A percentile compares a stretch with the other conserved stretches of the same genome.
Evolutionary conservation across 2,797 vertebrate genomes (phyloP).

Genomic region (Limosa lapponica): DNA sequence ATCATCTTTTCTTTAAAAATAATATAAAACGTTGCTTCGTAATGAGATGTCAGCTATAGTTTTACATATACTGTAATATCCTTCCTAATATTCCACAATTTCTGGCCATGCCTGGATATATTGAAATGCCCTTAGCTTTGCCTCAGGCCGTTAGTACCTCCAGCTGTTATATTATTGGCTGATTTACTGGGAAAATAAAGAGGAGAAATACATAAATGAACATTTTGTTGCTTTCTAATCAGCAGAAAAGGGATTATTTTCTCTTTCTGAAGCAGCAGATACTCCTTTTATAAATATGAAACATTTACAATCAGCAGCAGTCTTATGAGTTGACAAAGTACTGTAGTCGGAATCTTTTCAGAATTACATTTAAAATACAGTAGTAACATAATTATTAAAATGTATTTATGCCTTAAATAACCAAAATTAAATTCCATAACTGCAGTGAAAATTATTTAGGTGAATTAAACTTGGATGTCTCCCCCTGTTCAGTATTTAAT

Average conservation of each 20-base stretch:
- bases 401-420: constrained; percentile 73
- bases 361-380: constrained; percentile 62
- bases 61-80: constrained; percentile 50
- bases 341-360: constrained; percentile 37
- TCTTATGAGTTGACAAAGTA: constrained; percentile 50
- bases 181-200: constrained; percentile 77
- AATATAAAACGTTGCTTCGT: constrained; percentile 38
- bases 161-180: constrained; percentile 78
- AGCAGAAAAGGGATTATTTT: constrained; percentile 68
- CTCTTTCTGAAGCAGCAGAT: constrained; percentile 45
- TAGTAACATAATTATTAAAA: constrained; percentile 76
- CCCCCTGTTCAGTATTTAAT: constrained; percentile 70
- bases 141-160: constrained; percentile 75
- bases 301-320: constrained; percentile 10
- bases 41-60: constrained; percentile 30
- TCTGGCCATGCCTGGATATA: constrained; percentile 54
- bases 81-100: constrained; percentile 43
- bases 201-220: constrained; percentile 75
- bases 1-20: constrained; percentile 27
- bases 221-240: constrained; percentile 77
- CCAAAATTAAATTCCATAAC: constrained; percentile 77
- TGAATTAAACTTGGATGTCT: constrained; percentile 72
- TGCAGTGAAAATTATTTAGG: constrained; percentile 64
- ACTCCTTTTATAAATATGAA: constrained; percentile 28
- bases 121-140: constrained; percentile 76